phyloP scores from a whole-genome alignment of 2,888 invertebrate species.

The Cyclophora punctaria region DNA sequence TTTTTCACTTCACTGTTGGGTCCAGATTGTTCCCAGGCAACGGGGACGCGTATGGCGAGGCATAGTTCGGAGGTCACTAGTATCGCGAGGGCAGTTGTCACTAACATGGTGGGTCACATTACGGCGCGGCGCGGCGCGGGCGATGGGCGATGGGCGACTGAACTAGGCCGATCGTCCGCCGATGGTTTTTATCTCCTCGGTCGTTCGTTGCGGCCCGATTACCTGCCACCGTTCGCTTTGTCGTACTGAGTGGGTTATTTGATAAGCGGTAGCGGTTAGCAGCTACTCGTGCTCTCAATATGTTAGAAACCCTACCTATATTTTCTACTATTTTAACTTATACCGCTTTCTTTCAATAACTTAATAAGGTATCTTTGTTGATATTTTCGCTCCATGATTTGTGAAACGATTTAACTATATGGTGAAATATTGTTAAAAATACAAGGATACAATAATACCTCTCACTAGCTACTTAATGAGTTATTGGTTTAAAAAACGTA shows the following conservation, averaged over 20 bases:
- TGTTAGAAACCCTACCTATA: no score
- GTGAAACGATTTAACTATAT: no score
- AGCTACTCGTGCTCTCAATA: no score
- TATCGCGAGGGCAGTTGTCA: slow-evolving; percentile 37
- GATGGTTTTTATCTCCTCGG: slow-evolving; percentile 72
- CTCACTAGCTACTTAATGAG: no score
- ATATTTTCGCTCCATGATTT: no score
- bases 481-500: no score
- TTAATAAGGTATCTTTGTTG: no score
- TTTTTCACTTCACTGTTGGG: slow-evolving; percentile 51
- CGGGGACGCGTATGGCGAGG: slow-evolving; percentile 52
- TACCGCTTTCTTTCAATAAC: no score
- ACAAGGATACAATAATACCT: no score
- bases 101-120: slow-evolving; percentile 61
- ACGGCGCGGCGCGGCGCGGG: slow-evolving; percentile 42
- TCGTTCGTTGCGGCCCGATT: slow-evolving; percentile 62
- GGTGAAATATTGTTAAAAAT: no score
- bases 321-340: no score
- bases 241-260: slow-evolving; percentile 32
- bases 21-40: slow-evolving; percentile 44
- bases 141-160: slow-evolving; percentile 61
- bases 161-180: slow-evolving; percentile 47
- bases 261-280: slow-evolving; percentile 17
- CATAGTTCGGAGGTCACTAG: slow-evolving; percentile 53
- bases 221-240: slow-evolving; percentile 55